Base-by-base conservation (phyloP, 30 jellyfish, hydroid and myxozoan species). In the Chrysaora quinquecirrha region DNA sequence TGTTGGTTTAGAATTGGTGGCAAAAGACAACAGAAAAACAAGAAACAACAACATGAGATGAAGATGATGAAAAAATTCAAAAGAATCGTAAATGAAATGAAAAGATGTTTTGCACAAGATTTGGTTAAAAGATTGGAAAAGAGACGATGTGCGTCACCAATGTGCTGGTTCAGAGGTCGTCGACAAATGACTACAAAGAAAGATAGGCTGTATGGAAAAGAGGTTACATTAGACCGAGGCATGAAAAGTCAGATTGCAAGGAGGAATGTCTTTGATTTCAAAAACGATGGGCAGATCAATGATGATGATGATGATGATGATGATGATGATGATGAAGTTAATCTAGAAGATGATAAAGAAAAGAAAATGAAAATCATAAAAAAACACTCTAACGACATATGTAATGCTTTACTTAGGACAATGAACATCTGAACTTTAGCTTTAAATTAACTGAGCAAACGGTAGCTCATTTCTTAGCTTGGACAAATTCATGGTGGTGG, bases 81-180 rank as follows among this genome's bases (percentile, higher is more conserved):
- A 52, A 16, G 68, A 52, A 52, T 52, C 25, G 4, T 52, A 16
- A 52, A 52, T 25, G 6, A 52, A 16, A 52, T 52, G 29, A 52
- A 52, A 25, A 16, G 68, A 52, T 10, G 68, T 52, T 52, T 52
- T 20, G 29, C 24, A 20, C 29, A 52, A 20, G 68, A 52, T 10
- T 16, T 16, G 29, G 2, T 4, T 10, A 52, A 52, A 20, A 52
- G 29, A 52, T 10, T 52, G 19, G 19, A 52, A 9, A 52, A 82
- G 62, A 48, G 50, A 1, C 71, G 70, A 7, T 82, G 92, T 30
- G 62, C 48, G 49, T 82, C 92, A 33, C 92, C 92, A 29, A 82
- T 82, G 92, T 82, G 92, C 64, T 82, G 92, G 92, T 82, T 82
- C 49, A 71, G 92, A 69, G 76, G 73, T 28, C 85, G 92, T 30